These are phyloP conservation scores for Peromyscus maniculatus DNA, from an alignment of 2,113 vertebrate genomes.

Conservation along the genomic window DNA sequence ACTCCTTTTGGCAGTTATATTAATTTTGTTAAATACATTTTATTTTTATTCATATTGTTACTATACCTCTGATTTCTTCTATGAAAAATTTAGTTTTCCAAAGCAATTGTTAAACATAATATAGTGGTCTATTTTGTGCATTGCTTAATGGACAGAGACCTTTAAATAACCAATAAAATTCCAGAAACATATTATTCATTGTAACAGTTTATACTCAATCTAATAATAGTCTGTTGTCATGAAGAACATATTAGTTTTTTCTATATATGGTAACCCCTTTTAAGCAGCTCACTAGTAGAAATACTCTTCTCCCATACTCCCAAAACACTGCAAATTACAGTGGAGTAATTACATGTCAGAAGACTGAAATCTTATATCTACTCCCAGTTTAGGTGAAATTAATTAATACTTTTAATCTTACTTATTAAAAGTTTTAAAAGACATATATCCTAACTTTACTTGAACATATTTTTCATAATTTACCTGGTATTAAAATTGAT, in stretches of 20 bases:
- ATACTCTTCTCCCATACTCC: fast-evolving
- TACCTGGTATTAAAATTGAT: background rate
- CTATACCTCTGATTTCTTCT: background rate
- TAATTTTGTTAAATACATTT: background rate
- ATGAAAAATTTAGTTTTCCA: background rate
- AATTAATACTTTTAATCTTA: background rate
- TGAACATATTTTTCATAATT: background rate
- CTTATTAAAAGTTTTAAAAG: background rate
- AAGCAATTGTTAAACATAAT: background rate
- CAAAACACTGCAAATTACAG: background rate
- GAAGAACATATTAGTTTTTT: background rate
- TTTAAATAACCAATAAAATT: background rate
- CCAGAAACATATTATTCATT: background rate
- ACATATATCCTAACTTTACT: background rate
- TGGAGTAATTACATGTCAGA: background rate
- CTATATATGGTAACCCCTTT: background rate
- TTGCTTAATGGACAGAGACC: background rate
- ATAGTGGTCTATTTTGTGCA: background rate
- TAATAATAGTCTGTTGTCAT: background rate
- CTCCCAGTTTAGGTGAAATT: background rate
- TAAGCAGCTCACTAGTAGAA: background rate
- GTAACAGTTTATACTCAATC: background rate
- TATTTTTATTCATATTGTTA: background rate
- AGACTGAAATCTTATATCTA: background rate
- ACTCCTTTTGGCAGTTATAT: background rate